Percentiles rank a stretch among this genome's conserved stretches.
phyloP scores from a whole-genome alignment of 1,140 invertebrate species.

The Tenebrio molitor region DNA sequence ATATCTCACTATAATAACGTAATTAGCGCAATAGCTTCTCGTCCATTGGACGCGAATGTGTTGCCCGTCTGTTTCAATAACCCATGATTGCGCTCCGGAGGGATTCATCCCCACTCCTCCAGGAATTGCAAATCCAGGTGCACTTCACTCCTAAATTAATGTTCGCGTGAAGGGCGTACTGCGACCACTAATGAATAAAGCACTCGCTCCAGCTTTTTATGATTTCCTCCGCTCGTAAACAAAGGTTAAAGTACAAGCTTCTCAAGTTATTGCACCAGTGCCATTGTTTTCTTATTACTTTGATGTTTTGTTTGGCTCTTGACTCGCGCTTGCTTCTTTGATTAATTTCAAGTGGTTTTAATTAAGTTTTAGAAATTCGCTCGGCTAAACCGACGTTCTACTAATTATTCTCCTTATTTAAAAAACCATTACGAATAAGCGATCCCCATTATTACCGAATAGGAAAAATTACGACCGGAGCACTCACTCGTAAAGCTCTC shows the following conservation, averaged over 20 bases:
- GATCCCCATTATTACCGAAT: background rate
- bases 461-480: no score
- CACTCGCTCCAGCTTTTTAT: background rate
- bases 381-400: background rate
- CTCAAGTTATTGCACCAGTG: slow-evolving; percentile 15
- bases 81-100: slow-evolving; percentile 4
- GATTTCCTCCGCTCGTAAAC: slow-evolving; percentile 1
- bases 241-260: slow-evolving; percentile 10
- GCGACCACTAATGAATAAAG: slow-evolving; percentile 7
- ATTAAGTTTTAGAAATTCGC: slow-evolving; percentile 28
- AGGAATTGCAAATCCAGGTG: background rate
- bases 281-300: slow-evolving; percentile 41
- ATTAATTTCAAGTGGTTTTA: slow-evolving; percentile 44
- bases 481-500: no score
- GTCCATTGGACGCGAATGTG: slow-evolving; percentile 20
- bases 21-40: slow-evolving; percentile 27
- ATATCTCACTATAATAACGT: slow-evolving; percentile 25
- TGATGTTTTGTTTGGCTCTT: slow-evolving; percentile 39
- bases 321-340: slow-evolving; percentile 33
- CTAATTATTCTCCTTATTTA: slow-evolving; percentile 27
- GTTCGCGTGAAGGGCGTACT: background rate
- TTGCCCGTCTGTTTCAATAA: background rate
- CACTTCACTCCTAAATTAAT: background rate
- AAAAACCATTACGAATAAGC: background rate
- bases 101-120: no score